Base-by-base conservation (phyloP, 2,888 invertebrate genomes). In the Diogma glabrata region DNA sequence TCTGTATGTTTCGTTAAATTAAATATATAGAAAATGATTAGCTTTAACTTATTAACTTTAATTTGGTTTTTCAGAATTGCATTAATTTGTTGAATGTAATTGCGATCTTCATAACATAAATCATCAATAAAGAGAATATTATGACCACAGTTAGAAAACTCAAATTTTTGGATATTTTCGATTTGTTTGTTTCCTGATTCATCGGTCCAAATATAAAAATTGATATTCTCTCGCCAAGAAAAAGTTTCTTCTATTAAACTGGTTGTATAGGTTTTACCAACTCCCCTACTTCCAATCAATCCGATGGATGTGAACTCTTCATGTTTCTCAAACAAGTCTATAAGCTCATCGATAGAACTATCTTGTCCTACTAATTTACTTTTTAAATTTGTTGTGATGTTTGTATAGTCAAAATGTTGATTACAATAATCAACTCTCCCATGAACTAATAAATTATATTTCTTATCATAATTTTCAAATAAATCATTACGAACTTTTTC, bases 71-170 rank as follows among this genome's bases (percentile, higher is more conserved):
- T 48, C 3, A 48, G 22, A 7, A 48, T 33, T 50, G 19, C 58
- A 20, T 64, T 64, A 5, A 66, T 59, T 10, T 55, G 36, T 2
- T 52, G 10, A 2, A 67, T 58, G 8, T 57, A 57, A 3, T 55
- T 54, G 3, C 52, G 10, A 52, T 67, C 64, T 1, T 52, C 47
- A 1, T 59, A 50, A 0, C 51, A 12, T 52, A 69, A 57, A 50
- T 65, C 64, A 46, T 69, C 69, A 30, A 69, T 63, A 22, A 69
- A 50, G 12, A 69, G 52, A 22, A 69, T 54, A 59, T 69, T 69
- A 23, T 60, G 59, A 0, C 69, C 69, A 53, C 69, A 69, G 6
- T 58, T 56, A 0, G 60, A 60, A 2, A 69, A 48, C 3, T 58
- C 55, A 2, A 54, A 46, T 10, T 48, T 40, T 5, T 36, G 7